phyloP scores from a whole-genome alignment of 2,797 vertebrate species.

The Corythornis leucogaster region DNA sequence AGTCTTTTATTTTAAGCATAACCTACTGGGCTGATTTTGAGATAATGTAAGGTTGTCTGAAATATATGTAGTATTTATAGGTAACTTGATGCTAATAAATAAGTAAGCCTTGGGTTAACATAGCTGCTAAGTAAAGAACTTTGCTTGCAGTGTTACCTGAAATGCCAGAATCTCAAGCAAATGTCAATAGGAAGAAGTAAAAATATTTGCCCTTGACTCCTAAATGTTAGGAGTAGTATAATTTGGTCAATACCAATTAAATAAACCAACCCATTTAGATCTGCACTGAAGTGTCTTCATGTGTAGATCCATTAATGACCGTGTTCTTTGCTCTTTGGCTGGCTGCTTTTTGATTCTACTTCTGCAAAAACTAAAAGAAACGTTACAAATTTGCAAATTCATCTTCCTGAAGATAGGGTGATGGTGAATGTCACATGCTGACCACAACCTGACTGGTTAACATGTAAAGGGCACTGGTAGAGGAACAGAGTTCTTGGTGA shows the following conservation, averaged over 20 bases:
- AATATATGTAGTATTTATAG: background rate
- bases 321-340: slow-evolving; percentile 21
- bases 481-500: background rate
- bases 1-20: background rate
- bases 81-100: background rate
- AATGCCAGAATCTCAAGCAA: slow-evolving; percentile 17
- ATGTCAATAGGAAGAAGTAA: background rate
- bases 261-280: background rate
- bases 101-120: background rate
- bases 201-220: background rate
- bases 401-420: slow-evolving; percentile 72
- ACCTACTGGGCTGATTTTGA: background rate
- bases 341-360: slow-evolving; percentile 61
- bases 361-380: slow-evolving; percentile 72
- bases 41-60: background rate
- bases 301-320: slow-evolving; percentile 6
- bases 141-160: background rate
- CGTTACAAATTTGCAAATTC: slow-evolving; percentile 54
- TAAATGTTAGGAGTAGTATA: background rate
- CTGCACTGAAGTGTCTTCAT: background rate
- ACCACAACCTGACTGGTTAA: slow-evolving; percentile 28
- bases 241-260: background rate
- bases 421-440: slow-evolving; percentile 30
- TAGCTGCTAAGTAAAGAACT: background rate
- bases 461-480: slow-evolving; percentile 16